Percentiles rank a stretch among this genome's conserved stretches.
Evolutionary conservation across 2,888 invertebrate genomes (phyloP).

Genomic region (Phortica magna): DNA sequence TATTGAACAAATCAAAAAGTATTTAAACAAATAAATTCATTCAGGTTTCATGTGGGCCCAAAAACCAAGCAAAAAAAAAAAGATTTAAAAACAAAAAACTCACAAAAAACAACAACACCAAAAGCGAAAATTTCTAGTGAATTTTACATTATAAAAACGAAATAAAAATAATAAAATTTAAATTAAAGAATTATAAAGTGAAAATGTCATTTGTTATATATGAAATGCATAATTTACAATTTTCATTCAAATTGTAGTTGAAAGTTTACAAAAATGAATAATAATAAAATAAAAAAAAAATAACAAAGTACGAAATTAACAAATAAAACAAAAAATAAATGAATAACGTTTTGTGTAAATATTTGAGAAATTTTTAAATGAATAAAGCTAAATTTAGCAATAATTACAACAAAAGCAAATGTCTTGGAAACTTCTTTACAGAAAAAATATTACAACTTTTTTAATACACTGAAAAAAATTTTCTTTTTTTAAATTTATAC

Average conservation of each 20-base stretch:
- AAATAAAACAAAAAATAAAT: slow-evolving; percentile 35
- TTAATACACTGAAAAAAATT: too few species aligned
- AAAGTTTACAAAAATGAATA: slow-evolving; percentile 27
- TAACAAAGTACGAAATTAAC: slow-evolving; percentile 53
- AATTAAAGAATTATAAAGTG: slow-evolving; percentile 2
- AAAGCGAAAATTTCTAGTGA: slow-evolving; percentile 62
- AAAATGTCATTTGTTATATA: slow-evolving; percentile 19
- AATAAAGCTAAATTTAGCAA: slow-evolving; percentile 45
- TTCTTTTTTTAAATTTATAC: too few species aligned
- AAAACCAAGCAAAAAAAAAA: slow-evolving; percentile 44
- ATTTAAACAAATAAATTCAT: slow-evolving; percentile 42
- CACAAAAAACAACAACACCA: slow-evolving; percentile 36
- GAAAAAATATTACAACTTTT: too few species aligned
- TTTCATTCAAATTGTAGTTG: slow-evolving; percentile 45
- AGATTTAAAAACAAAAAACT: slow-evolving; percentile 47
- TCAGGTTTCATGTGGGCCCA: slow-evolving; percentile 73
- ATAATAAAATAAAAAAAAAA: slow-evolving; percentile 32
- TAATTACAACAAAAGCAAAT: slow-evolving; percentile 39
- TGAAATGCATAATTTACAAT: slow-evolving; percentile 30
- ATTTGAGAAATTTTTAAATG: slow-evolving; percentile 66
- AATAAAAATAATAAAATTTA: neutral
- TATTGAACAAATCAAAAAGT: slow-evolving; percentile 45
- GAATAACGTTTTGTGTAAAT: slow-evolving; percentile 50
- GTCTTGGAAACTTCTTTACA: neutral
- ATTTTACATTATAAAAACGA: slow-evolving; percentile 47